phyloP scores from a whole-genome alignment of 30 jellyfish, hydroid and myxozoan genomes.

The Aurelia coerulea region DNA sequence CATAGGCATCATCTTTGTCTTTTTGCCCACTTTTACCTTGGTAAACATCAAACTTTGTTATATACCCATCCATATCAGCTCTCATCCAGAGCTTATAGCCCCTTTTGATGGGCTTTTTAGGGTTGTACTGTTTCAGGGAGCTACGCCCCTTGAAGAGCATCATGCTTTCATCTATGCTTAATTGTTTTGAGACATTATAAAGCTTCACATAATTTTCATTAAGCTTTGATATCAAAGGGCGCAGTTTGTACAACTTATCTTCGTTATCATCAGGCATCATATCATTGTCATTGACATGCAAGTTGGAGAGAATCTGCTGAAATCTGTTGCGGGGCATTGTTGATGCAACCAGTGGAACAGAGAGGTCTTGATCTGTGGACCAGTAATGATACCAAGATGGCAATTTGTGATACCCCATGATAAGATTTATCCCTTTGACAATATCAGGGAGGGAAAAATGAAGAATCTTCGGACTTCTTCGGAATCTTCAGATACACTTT shows the following conservation, averaged over 20 bases:
- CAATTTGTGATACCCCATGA: no score
- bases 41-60: constrained; percentile 65
- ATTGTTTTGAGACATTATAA: constrained; percentile 43
- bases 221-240: constrained; percentile 68
- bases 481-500: no score
- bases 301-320: constrained; percentile 1
- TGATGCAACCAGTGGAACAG: constrained; percentile 9
- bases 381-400: not conserved
- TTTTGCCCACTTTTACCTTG: constrained; percentile 66
- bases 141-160: constrained; percentile 78
- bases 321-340: constrained; percentile 31
- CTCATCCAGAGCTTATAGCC: constrained; percentile 87
- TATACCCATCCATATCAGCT: constrained; percentile 86
- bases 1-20: constrained; percentile 9
- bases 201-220: constrained; percentile 58
- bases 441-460: no score
- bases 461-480: no score
- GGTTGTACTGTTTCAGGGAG: not conserved
- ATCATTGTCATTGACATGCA: constrained; percentile 30
- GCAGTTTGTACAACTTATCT: constrained; percentile 39
- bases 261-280: not conserved
- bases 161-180: constrained; percentile 88
- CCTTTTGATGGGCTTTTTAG: constrained; percentile 83
- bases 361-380: not conserved
- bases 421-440: no score